Conservation (phyloP, 2,888 invertebrate genomes). For the Alcis repandata region DNA sequence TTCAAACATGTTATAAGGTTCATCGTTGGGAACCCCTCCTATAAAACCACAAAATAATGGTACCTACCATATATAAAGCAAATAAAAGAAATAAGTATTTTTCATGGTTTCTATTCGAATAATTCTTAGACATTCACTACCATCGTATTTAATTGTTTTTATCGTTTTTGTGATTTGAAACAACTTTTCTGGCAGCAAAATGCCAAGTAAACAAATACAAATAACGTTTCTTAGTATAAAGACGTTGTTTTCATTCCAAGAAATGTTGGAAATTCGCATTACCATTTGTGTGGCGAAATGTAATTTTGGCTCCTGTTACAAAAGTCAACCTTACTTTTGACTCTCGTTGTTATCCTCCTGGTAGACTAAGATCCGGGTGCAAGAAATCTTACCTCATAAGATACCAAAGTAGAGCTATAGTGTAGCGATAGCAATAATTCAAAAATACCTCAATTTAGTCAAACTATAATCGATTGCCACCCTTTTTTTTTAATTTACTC, state of each 20-base stretch:
- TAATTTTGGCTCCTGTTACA: slow-evolving; percentile 9
- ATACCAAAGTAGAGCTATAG: too few species aligned
- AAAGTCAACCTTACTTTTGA: background rate
- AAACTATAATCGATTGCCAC: too few species aligned
- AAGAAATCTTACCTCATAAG: too few species aligned
- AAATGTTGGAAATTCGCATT: background rate
- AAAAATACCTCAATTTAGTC: too few species aligned
- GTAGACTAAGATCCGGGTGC: too few species aligned
- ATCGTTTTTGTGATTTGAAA: background rate
- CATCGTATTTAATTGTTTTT: background rate
- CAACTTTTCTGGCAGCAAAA: background rate
- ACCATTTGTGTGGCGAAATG: background rate
- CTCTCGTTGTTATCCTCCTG: too few species aligned
- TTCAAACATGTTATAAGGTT: too few species aligned
- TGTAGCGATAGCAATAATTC: too few species aligned
- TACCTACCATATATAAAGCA: background rate
- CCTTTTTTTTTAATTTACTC: too few species aligned
- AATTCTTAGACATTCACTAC: background rate
- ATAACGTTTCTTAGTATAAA: background rate
- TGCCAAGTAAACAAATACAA: background rate
- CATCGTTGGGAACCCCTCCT: too few species aligned
- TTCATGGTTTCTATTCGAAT: too few species aligned
- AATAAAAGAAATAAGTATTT: background rate
- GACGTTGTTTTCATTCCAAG: slow-evolving; percentile 6
- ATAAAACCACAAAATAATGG: too few species aligned